phyloP scores from a whole-genome alignment of 2,888 invertebrate species.

The Entomobrya multifasciata region DNA sequence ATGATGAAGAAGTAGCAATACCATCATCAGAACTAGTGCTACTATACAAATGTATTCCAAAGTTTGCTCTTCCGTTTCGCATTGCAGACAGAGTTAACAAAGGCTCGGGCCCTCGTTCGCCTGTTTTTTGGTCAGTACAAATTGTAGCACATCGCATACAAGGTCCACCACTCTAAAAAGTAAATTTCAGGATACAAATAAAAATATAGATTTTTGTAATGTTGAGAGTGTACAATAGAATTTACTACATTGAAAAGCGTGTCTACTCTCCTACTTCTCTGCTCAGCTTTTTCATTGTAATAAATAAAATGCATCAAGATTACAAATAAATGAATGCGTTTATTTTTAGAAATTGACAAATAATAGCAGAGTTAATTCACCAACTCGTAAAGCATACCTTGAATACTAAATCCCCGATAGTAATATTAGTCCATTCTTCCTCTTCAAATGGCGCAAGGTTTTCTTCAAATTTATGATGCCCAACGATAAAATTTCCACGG shows the following conservation, averaged over 20 bases:
- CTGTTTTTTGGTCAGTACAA: conserved; percentile 92
- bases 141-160: conserved; percentile 98
- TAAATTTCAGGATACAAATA: conserved; percentile 27
- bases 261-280: too few species aligned
- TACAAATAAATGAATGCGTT: neutral
- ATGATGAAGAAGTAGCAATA: conserved; percentile 34
- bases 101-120: conserved; percentile 87
- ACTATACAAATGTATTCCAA: conserved; percentile 88
- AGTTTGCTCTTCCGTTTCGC: conserved; percentile 87
- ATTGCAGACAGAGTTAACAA: conserved; percentile 88
- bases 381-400: conserved; percentile 83
- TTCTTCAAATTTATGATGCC: conserved; percentile 38
- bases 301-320: conserved; percentile 42
- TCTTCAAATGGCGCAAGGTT: conserved; percentile 87
- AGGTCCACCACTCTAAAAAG: conserved; percentile 87
- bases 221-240: too few species aligned
- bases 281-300: conserved; percentile 23
- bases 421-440: conserved; percentile 86
- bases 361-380: neutral
- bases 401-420: conserved; percentile 86
- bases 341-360: too few species aligned
- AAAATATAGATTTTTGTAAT: conserved; percentile 8
- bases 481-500: conserved; percentile 91
- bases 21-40: neutral
- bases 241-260: too few species aligned